Evolutionary conservation across 2,888 invertebrate species (phyloP).

Genomic region (Acronicta alni): DNA sequence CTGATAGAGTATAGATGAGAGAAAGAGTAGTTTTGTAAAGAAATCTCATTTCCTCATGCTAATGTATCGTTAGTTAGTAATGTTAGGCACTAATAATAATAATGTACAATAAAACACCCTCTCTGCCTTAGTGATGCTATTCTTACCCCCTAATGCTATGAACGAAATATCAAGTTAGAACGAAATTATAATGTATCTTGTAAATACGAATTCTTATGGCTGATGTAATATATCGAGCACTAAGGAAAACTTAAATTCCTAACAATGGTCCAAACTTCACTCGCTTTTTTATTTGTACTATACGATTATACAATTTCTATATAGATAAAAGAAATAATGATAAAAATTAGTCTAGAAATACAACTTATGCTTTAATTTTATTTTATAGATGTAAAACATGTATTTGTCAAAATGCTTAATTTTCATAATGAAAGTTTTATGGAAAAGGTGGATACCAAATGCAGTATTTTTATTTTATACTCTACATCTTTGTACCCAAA

Average conservation of each 20-base stretch:
- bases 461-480: constrained; percentile 89
- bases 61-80: constrained; percentile 73
- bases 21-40: constrained; percentile 59
- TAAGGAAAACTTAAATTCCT: constrained; percentile 88
- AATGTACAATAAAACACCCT: constrained; percentile 87
- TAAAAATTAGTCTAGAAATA: constrained; percentile 80
- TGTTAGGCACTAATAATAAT: constrained; percentile 78
- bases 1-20: constrained; percentile 65
- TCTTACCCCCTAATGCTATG: constrained; percentile 82
- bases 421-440: constrained; percentile 87
- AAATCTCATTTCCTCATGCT: constrained; percentile 64
- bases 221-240: constrained; percentile 84
- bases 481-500: constrained; percentile 88
- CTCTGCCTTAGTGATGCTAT: constrained; percentile 88
- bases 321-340: constrained; percentile 80
- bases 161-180: constrained; percentile 79
- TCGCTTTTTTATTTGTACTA: constrained; percentile 88
- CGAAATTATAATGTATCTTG: constrained; percentile 79
- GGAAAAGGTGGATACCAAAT: constrained; percentile 87
- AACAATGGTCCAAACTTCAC: constrained; percentile 89
- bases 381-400: constrained; percentile 84
- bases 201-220: constrained; percentile 85
- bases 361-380: constrained; percentile 86
- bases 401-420: constrained; percentile 88
- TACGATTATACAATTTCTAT: constrained; percentile 87